phyloP scores from a whole-genome alignment of 2,888 invertebrate species.

The Drosophila subquinaria region DNA sequence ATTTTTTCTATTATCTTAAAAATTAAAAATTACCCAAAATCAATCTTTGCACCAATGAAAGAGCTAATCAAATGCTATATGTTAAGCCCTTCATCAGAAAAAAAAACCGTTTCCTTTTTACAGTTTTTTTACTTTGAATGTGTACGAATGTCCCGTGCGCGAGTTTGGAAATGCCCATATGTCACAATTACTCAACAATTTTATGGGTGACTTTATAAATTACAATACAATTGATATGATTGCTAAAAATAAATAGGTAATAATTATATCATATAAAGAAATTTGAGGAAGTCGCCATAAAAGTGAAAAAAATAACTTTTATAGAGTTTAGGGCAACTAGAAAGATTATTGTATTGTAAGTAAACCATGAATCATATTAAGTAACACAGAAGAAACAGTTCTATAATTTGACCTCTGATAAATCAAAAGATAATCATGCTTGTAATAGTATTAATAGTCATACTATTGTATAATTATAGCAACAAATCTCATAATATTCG shows the following conservation, averaged over 20 bases:
- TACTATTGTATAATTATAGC: background rate
- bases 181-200: no score
- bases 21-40: no score
- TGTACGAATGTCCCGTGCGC: no score
- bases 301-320: background rate
- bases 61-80: no score
- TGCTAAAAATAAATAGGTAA: background rate
- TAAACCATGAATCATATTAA: background rate
- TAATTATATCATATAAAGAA: constrained; percentile 3
- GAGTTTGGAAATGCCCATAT: no score
- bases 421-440: background rate
- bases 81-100: no score
- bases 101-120: no score
- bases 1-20: no score
- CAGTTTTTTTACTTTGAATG: no score
- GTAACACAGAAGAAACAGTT: background rate
- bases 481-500: background rate
- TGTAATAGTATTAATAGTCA: background rate
- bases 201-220: background rate
- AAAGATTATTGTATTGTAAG: background rate
- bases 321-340: background rate
- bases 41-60: no score
- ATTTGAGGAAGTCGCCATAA: background rate
- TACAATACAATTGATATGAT: background rate
- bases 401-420: no score